Percentiles rank a stretch among this genome's conserved stretches.
Conservation (phyloP, 2,797 vertebrate species). For the Bradypus variegatus region DNA sequence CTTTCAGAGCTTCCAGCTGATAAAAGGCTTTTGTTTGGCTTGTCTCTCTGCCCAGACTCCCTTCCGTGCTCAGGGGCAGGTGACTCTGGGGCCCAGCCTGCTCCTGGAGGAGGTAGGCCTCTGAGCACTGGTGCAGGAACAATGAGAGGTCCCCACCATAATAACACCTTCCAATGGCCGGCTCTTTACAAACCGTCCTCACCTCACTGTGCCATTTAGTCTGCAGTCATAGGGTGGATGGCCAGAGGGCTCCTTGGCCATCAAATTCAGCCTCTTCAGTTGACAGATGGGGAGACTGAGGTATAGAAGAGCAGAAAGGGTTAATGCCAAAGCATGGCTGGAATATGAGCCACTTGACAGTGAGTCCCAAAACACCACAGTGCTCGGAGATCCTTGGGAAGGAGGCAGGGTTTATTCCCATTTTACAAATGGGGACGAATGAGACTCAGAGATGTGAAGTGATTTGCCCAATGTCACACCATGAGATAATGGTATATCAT, state of each 20-base stretch:
- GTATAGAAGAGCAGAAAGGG: neutral
- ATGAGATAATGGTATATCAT: neutral
- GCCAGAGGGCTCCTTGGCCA: no score
- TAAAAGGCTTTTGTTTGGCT: slow-evolving; percentile 55
- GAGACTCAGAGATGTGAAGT: neutral
- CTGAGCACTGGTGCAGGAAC: neutral
- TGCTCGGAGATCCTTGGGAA: neutral
- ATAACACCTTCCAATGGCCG: neutral
- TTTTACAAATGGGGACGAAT: neutral
- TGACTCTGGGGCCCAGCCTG: neutral
- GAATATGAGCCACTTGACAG: no score
- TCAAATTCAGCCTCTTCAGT: neutral
- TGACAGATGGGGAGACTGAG: neutral
- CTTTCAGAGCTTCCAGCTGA: slow-evolving; percentile 56
- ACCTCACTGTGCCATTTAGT: neutral
- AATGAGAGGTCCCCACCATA: neutral
- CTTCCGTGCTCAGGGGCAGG: slow-evolving; percentile 34
- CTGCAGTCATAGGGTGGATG: neutral
- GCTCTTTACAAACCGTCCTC: neutral
- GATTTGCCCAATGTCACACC: neutral
- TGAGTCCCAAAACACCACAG: neutral
- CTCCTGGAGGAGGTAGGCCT: neutral
- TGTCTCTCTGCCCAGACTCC: neutral
- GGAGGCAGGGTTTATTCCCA: neutral
- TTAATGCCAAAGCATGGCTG: neutral